A percentile compares a stretch with the other conserved stretches of the same genome.
These are phyloP conservation scores for Aporophyla nigra DNA, from an alignment of 2,888 invertebrate species.

Conservation along the genomic window DNA sequence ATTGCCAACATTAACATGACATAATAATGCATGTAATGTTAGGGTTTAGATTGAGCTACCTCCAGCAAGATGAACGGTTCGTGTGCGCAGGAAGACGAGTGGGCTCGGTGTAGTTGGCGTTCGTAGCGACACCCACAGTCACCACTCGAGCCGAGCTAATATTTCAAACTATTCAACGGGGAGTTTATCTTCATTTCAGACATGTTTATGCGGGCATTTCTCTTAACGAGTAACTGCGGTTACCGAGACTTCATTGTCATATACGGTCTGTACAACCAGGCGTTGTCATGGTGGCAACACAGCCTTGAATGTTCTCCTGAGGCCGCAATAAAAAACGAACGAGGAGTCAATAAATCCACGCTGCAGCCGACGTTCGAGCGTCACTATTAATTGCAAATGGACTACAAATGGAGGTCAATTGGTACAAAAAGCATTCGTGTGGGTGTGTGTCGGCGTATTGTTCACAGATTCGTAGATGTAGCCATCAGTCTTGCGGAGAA, in stretches of 20 bases:
- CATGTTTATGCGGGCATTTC: conserved; percentile 81
- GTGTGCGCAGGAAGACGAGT: conserved; percentile 39
- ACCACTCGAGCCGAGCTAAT: conserved; percentile 73
- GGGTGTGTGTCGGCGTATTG: conserved; percentile 69
- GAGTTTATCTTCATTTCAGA: conserved; percentile 82
- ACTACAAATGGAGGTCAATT: conserved; percentile 84
- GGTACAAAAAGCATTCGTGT: conserved; percentile 77
- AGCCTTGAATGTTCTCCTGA: conserved; percentile 80
- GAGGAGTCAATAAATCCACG: conserved; percentile 80
- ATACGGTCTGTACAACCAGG: conserved; percentile 71
- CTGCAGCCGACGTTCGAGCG: conserved; percentile 74
- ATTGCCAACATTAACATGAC: conserved; percentile 59
- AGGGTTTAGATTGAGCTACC: conserved; percentile 70
- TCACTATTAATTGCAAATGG: conserved; percentile 82
- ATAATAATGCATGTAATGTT: conserved; percentile 66
- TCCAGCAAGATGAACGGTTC: conserved; percentile 54
- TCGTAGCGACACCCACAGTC: conserved; percentile 74
- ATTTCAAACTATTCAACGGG: conserved; percentile 81
- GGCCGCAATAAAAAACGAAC: conserved; percentile 73
- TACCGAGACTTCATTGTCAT: conserved; percentile 78
- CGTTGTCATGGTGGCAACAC: conserved; percentile 66
- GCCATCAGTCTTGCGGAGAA: conserved; percentile 79
- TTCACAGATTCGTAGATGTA: conserved; percentile 78
- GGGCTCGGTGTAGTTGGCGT: conserved; percentile 59
- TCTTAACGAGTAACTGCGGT: conserved; percentile 74